Percentiles rank a stretch among this genome's conserved stretches.
phyloP scores from a whole-genome alignment of 1,140 invertebrate genomes.

The Papilio dardanus region DNA sequence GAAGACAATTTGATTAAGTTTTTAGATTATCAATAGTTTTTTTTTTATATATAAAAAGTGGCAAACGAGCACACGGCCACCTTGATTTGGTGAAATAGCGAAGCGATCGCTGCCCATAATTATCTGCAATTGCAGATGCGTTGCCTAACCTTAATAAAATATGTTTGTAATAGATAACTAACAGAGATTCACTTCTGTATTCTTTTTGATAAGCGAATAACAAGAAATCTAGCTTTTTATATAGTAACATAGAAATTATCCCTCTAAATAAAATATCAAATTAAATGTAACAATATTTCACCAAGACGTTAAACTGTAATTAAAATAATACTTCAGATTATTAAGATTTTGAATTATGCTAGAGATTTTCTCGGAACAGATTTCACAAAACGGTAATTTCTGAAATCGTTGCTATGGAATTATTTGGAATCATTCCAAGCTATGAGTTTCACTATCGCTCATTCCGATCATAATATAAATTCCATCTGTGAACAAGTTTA shows the following conservation, averaged over 20 bases:
- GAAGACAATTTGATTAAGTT: neutral
- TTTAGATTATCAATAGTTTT: too few species aligned
- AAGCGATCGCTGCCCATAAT: too few species aligned
- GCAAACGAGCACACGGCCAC: too few species aligned
- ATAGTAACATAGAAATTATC: neutral
- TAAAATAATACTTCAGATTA: neutral
- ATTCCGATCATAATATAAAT: slow-evolving; percentile 1
- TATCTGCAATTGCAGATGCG: too few species aligned
- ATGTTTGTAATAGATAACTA: too few species aligned
- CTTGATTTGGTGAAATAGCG: too few species aligned
- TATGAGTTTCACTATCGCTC: neutral
- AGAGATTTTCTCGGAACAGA: neutral
- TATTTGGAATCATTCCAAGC: slow-evolving; percentile 10
- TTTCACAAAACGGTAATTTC: neutral
- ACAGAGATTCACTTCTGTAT: too few species aligned
- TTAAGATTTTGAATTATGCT: slow-evolving; percentile 14
- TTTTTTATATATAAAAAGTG: too few species aligned
- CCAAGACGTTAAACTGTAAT: neutral
- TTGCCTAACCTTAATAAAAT: too few species aligned
- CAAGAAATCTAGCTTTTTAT: neutral
- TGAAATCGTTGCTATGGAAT: neutral
- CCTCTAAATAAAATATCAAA: neutral
- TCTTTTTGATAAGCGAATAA: too few species aligned
- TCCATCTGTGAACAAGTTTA: neutral
- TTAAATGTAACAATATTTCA: neutral